Conservation (phyloP, 2,888 invertebrate species). For the Panopea generosa region DNA sequence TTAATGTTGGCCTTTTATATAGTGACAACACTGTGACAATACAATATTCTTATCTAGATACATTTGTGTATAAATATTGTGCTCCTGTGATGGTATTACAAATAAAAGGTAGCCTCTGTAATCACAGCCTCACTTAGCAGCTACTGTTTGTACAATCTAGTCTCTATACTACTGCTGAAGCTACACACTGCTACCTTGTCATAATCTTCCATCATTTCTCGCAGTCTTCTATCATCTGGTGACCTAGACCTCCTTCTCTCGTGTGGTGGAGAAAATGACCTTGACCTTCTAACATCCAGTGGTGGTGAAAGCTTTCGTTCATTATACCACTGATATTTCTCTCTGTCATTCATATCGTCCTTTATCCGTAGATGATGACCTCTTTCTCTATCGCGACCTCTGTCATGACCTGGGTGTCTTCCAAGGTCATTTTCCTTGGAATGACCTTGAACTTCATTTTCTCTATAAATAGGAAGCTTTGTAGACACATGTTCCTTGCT, state of each 20-base stretch:
- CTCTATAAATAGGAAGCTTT: slow-evolving; percentile 12
- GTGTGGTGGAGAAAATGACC: slow-evolving; percentile 37
- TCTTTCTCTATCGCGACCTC: slow-evolving; percentile 7
- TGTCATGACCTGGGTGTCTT: slow-evolving; percentile 15
- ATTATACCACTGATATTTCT: slow-evolving; percentile 45
- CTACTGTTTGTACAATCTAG: no score
- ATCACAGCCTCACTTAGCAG: no score
- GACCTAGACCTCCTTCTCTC: background rate
- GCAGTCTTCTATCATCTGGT: background rate
- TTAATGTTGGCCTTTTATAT: no score
- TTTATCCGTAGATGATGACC: slow-evolving; percentile 13
- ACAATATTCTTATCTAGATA: no score
- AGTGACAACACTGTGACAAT: no score
- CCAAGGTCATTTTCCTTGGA: background rate
- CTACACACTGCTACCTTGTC: slow-evolving; percentile 22
- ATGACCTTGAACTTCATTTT: slow-evolving; percentile 9
- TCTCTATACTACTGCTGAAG: no score
- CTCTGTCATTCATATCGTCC: slow-evolving; percentile 9
- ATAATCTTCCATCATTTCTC: slow-evolving; percentile 10
- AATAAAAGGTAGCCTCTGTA: no score
- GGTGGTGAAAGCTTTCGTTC: slow-evolving; percentile 36
- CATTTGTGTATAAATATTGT: no score
- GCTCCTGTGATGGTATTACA: no score
- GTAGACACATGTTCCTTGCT: background rate
- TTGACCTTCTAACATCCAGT: slow-evolving; percentile 51